Evolutionary conservation across 2,113 vertebrate species (phyloP).

Genomic region (Gambusia holbrooki): DNA sequence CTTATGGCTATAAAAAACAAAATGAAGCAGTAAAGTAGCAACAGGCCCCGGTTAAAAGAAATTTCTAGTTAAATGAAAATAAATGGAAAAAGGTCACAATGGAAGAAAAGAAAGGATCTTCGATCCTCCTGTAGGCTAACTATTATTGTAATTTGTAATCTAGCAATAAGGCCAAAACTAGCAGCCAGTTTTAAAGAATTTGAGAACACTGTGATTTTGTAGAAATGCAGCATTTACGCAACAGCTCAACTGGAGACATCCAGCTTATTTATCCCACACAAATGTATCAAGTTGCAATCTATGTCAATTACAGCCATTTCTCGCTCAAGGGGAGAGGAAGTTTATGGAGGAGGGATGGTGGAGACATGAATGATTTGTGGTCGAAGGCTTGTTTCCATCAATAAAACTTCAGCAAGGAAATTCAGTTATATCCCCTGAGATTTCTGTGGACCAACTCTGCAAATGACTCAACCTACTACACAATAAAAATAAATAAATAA

Average conservation of each 20-base stretch:
- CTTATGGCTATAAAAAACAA: constrained; percentile 17
- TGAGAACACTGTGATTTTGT: background rate
- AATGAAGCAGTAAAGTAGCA: background rate
- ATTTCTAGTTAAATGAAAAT: background rate
- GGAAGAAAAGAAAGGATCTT: background rate
- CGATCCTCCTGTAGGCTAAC: background rate
- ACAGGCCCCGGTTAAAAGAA: background rate
- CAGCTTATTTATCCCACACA: constrained; percentile 19
- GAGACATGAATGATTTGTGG: background rate
- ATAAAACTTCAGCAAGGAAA: constrained; percentile 1
- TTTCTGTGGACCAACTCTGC: background rate
- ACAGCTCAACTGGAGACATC: constrained; percentile 1
- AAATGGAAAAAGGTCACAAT: background rate
- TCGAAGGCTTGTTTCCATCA: constrained; percentile 17
- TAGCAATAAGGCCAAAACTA: background rate
- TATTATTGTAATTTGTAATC: constrained; percentile 14
- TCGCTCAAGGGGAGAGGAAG: constrained; percentile 15
- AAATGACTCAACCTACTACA: constrained; percentile 2
- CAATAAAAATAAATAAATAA: constrained; percentile 30
- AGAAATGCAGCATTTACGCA: background rate
- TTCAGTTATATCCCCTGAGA: constrained; percentile 1
- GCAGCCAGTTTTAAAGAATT: background rate
- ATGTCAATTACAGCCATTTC: constrained; percentile 34
- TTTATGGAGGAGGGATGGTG: background rate
- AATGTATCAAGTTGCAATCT: constrained; percentile 16